Percentiles rank a stretch among this genome's conserved stretches.
Conservation (phyloP, 2,888 invertebrate species). For the Oegoconia quadripuncta region DNA sequence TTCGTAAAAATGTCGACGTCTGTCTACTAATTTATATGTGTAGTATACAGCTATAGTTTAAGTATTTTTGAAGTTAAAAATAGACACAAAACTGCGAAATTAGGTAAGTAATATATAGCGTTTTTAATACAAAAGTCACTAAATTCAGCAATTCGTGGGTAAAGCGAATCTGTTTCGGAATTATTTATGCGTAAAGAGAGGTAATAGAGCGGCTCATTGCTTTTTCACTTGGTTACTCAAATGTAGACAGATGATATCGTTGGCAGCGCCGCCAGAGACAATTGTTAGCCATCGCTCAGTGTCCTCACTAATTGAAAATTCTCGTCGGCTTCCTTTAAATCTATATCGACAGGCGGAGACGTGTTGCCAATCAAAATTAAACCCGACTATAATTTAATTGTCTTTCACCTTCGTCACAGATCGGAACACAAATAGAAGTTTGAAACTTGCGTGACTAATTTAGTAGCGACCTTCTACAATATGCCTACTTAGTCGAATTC, state of each 20-base stretch:
- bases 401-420: constrained; percentile 36
- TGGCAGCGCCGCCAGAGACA: constrained; percentile 54
- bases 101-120: neutral
- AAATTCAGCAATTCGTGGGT: constrained; percentile 17
- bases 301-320: constrained; percentile 75
- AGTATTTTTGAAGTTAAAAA: too few relatives aligned
- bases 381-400: constrained; percentile 48
- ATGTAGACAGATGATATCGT: constrained; percentile 72
- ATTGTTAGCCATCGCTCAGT: constrained; percentile 73
- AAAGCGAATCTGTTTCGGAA: constrained; percentile 43
- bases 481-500: neutral
- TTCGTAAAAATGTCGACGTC: too few relatives aligned
- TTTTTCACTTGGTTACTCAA: constrained; percentile 75
- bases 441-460: constrained; percentile 26
- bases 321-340: constrained; percentile 72
- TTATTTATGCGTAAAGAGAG: constrained; percentile 64
- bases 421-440: constrained; percentile 27
- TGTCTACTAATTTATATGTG: too few relatives aligned
- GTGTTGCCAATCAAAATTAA: constrained; percentile 52
- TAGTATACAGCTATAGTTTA: too few relatives aligned
- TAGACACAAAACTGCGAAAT: too few relatives aligned
- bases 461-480: constrained; percentile 5
- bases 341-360: constrained; percentile 60
- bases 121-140: neutral
- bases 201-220: constrained; percentile 74